These are phyloP conservation scores for Oryzias sinensis DNA, from an alignment of 2,797 vertebrate species.

Conservation along the genomic window DNA sequence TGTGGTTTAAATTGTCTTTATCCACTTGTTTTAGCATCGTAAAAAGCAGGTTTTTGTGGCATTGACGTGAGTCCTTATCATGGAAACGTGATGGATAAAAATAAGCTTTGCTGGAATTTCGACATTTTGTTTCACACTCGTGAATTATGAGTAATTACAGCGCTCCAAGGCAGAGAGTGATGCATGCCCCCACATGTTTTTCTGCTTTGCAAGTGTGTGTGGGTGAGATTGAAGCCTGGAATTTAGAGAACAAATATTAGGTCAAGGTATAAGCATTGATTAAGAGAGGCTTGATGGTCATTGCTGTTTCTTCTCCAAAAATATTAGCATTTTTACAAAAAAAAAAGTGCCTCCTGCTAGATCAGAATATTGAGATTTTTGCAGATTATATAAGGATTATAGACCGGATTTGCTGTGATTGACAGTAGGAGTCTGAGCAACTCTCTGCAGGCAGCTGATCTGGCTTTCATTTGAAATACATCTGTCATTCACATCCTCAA, in stretches of 20 bases:
- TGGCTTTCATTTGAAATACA: slow-evolving; percentile 7
- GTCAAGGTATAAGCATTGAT: not conserved
- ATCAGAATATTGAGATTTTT: not conserved
- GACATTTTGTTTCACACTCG: slow-evolving; percentile 6
- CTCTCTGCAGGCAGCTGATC: not conserved
- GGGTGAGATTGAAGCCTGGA: not conserved
- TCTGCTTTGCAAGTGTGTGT: slow-evolving; percentile 8
- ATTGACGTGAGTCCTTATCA: not conserved
- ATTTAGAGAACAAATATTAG: slow-evolving; percentile 12
- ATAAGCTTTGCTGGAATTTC: slow-evolving; percentile 7
- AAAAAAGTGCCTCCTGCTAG: not conserved
- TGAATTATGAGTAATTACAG: slow-evolving; percentile 20
- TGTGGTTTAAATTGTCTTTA: too few species aligned
- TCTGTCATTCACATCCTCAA: slow-evolving; percentile 24
- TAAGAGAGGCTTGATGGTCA: slow-evolving; percentile 11
- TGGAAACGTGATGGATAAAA: slow-evolving; percentile 14
- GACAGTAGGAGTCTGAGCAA: not conserved
- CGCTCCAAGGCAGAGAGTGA: not conserved
- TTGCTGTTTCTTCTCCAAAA: not conserved
- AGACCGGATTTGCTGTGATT: not conserved
- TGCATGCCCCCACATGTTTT: slow-evolving; percentile 1
- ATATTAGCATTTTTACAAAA: not conserved
- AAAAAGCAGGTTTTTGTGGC: too few species aligned
- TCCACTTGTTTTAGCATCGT: too few species aligned
- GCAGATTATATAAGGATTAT: not conserved